phyloP scores from a whole-genome alignment of 35 echinoderm and acorn worm genomes.

The Heliocidaris tuberculata region DNA sequence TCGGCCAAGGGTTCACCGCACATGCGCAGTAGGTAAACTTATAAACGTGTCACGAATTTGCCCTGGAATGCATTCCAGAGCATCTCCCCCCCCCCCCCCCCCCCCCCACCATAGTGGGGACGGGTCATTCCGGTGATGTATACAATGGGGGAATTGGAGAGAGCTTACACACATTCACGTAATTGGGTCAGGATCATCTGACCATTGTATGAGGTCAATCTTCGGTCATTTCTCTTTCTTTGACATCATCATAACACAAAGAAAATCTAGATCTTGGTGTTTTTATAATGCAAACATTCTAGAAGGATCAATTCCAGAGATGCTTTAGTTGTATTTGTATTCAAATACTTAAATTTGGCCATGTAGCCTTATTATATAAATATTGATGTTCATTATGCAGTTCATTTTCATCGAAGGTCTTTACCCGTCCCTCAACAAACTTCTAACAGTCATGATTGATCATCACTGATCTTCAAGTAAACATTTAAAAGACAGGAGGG shows the following conservation, averaged over 20 bases:
- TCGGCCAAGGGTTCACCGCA: not conserved
- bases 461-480: too few species aligned
- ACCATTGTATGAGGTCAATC: not conserved
- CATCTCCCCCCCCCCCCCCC: not conserved
- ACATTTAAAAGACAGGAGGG: too few species aligned
- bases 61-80: not conserved
- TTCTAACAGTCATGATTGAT: too few species aligned
- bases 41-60: not conserved
- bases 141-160: not conserved
- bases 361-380: too few species aligned
- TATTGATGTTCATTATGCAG: too few species aligned
- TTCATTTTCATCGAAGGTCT: too few species aligned
- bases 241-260: not conserved
- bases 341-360: too few species aligned
- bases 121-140: too few species aligned
- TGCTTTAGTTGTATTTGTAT: too few species aligned
- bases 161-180: not conserved
- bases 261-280: not conserved
- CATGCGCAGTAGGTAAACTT: not conserved
- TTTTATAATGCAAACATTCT: not conserved
- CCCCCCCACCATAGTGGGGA: not conserved
- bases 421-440: too few species aligned
- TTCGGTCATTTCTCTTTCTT: not conserved
- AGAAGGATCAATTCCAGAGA: too few species aligned
- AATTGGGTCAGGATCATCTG: not conserved